Percentiles rank a stretch among this genome's conserved stretches.
These are phyloP conservation scores for Seriola dumerili DNA, from an alignment of 2,113 vertebrate genomes.

Conservation along the genomic window DNA sequence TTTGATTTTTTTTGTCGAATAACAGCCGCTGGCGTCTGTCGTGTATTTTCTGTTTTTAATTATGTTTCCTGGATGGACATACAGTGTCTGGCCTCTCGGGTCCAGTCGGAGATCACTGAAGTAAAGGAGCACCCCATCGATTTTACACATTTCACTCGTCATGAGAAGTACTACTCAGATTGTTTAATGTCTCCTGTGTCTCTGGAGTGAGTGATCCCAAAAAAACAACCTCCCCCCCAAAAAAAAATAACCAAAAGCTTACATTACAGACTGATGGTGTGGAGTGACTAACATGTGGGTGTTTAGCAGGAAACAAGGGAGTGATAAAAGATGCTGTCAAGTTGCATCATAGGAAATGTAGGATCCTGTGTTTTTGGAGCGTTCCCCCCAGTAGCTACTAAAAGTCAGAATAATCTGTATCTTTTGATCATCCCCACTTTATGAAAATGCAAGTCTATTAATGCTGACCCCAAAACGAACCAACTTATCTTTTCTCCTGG, in stretches of 20 bases:
- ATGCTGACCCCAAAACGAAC: no score
- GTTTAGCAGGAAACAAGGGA: not conserved
- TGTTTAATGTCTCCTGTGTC: not conserved
- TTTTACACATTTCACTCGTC: not conserved
- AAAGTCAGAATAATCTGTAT: not conserved
- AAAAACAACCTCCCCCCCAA: not conserved
- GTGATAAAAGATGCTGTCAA: not conserved
- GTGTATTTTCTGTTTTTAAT: not conserved
- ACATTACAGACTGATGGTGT: not conserved
- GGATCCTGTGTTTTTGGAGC: not conserved
- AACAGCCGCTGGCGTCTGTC: constrained; percentile 18
- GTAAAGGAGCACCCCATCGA: not conserved
- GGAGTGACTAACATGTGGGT: not conserved
- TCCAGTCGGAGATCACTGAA: not conserved
- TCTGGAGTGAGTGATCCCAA: not conserved
- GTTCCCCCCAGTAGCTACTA: not conserved
- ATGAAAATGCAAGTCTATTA: no score
- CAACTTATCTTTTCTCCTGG: no score
- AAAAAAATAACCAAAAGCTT: not conserved
- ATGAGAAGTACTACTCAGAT: not conserved
- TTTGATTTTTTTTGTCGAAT: not conserved
- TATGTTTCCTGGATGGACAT: not conserved
- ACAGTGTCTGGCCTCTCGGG: not conserved
- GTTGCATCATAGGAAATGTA: not conserved
- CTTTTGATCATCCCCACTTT: no score